Conservation (phyloP, 2,888 invertebrate genomes). For the Tillus elongatus region DNA sequence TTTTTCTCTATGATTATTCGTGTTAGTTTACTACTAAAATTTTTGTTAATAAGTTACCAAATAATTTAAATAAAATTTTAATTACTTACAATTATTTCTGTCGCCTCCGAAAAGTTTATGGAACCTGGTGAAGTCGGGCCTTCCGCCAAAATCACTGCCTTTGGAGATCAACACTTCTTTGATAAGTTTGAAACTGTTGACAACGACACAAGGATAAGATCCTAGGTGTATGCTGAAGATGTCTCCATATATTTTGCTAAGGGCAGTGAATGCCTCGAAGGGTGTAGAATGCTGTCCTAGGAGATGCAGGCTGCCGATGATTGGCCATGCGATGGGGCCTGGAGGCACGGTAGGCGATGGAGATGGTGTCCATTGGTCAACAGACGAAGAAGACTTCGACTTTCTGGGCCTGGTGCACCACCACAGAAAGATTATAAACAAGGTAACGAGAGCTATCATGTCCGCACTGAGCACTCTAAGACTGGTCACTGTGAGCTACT, state of each 20-base stretch:
- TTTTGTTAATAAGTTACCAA: no score
- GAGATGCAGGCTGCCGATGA: slow-evolving; percentile 63
- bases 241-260: slow-evolving; percentile 62
- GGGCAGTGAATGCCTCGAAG: slow-evolving; percentile 61
- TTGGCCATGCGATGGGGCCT: slow-evolving; percentile 58
- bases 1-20: no score
- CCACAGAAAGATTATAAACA: slow-evolving; percentile 35
- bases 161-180: slow-evolving; percentile 69
- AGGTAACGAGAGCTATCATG: slow-evolving; percentile 37
- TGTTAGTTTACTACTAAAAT: no score
- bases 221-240: slow-evolving; percentile 64
- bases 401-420: slow-evolving; percentile 27
- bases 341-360: slow-evolving; percentile 52
- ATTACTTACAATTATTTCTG: slow-evolving; percentile 75
- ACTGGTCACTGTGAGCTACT: slow-evolving; percentile 31
- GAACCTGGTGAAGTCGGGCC: slow-evolving; percentile 73
- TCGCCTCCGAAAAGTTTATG: slow-evolving; percentile 76
- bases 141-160: slow-evolving; percentile 72
- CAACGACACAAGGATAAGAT: slow-evolving; percentile 59
- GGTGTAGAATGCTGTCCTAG: slow-evolving; percentile 56
- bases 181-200: slow-evolving; percentile 62
- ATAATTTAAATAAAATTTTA: slow-evolving; percentile 11
- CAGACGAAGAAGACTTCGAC: no score
- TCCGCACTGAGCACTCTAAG: slow-evolving; percentile 31
- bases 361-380: no score